Evolutionary conservation across 2,797 vertebrate species (phyloP).

Genomic region (Typhlichthys subterraneus): DNA sequence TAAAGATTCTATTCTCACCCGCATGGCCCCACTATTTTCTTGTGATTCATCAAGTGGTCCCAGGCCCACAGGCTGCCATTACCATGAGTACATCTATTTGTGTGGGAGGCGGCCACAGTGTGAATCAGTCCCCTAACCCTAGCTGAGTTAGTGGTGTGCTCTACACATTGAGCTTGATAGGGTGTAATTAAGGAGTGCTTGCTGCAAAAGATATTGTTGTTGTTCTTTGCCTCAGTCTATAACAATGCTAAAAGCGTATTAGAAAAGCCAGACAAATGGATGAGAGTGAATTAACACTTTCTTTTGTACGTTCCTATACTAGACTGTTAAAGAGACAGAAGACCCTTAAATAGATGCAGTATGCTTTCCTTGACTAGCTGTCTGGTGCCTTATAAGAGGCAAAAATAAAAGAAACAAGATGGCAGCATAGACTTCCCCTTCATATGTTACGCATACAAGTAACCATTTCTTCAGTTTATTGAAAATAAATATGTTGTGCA

Average conservation of each 20-base stretch:
- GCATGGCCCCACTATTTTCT: too few species aligned
- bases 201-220: background rate
- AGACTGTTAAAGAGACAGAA: too few species aligned
- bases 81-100: background rate
- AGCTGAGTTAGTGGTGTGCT: slow-evolving; percentile 4
- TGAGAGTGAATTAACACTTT: background rate
- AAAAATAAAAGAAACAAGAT: background rate
- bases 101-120: slow-evolving; percentile 22
- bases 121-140: slow-evolving; percentile 17
- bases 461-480: background rate
- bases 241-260: too few species aligned
- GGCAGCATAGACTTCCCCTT: background rate
- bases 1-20: too few species aligned
- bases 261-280: background rate
- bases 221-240: background rate
- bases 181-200: slow-evolving; percentile 41
- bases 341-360: too few species aligned
- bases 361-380: too few species aligned
- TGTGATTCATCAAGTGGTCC: too few species aligned
- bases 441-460: too few species aligned
- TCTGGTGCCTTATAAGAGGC: background rate
- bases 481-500: too few species aligned
- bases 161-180: slow-evolving; percentile 17
- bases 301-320: too few species aligned
- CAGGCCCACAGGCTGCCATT: slow-evolving; percentile 10